A percentile compares a stretch with the other conserved stretches of the same genome.
phyloP scores from a whole-genome alignment of 1,140 invertebrate species.

The Cyclargus thomasi region DNA sequence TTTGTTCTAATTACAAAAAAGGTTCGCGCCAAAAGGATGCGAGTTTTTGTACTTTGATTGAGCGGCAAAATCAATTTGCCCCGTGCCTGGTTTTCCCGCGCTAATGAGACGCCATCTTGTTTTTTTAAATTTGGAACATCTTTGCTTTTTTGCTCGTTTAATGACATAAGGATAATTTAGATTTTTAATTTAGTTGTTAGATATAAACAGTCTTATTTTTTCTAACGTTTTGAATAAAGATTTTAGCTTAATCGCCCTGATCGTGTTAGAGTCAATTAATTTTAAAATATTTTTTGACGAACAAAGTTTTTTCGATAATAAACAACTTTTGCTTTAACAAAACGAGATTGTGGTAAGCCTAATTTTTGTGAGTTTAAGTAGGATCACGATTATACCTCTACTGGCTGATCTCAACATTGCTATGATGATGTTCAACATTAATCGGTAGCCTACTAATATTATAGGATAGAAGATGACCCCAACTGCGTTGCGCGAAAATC shows the following conservation, averaged over 20 bases:
- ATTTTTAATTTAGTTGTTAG: not conserved
- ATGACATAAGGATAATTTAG: not conserved
- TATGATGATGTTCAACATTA: too few relatives aligned
- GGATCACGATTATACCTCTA: too few relatives aligned
- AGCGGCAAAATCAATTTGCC: constrained; percentile 14
- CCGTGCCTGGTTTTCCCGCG: constrained; percentile 4
- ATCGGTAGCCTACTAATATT: too few relatives aligned
- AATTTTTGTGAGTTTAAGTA: too few relatives aligned
- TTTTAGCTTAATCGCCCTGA: not conserved
- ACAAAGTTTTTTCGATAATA: not conserved
- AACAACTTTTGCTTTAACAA: not conserved
- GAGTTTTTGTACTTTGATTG: constrained; percentile 13
- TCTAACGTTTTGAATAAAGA: not conserved
- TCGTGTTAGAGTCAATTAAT: not conserved
- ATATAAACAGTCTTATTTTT: not conserved
- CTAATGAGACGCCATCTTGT: constrained; percentile 13
- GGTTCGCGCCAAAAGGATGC: constrained; percentile 11
- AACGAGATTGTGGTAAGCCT: not conserved
- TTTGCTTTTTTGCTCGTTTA: not conserved
- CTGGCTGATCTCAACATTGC: too few relatives aligned
- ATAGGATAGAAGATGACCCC: too few relatives aligned
- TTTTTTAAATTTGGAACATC: not conserved
- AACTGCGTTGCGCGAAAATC: too few relatives aligned
- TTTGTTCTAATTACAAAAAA: constrained; percentile 16
- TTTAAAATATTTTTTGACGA: not conserved